Conservation (phyloP, 2,888 invertebrate genomes). For the Eulithis prunata region DNA sequence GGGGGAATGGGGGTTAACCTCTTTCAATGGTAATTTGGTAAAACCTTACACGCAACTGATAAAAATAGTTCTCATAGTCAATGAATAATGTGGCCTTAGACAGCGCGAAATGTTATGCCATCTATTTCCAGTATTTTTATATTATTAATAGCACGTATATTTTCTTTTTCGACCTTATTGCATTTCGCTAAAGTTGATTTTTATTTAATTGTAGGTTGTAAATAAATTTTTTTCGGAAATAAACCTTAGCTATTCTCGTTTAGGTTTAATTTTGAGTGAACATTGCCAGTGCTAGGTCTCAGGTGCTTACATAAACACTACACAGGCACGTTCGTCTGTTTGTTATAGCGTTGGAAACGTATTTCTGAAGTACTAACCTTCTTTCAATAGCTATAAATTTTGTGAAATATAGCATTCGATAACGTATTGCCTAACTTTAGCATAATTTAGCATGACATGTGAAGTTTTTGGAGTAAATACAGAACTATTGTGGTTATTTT, state of each 20-base stretch:
- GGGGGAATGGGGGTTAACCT: too few species aligned
- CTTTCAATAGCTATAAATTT: conserved; percentile 14
- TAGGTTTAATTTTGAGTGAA: background rate
- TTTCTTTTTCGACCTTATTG: conserved; percentile 12
- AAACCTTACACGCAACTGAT: background rate
- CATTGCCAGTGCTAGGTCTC: conserved; percentile 4
- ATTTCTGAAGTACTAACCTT: conserved; percentile 15
- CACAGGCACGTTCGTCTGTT: conserved; percentile 13
- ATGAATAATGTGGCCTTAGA: conserved; percentile 14
- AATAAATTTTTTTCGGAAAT: background rate
- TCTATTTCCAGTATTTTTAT: conserved; percentile 7
- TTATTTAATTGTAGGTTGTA: background rate
- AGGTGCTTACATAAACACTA: conserved; percentile 27
- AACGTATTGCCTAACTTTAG: too few species aligned
- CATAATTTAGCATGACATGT: too few species aligned
- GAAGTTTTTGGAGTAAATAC: too few species aligned
- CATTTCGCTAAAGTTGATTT: background rate
- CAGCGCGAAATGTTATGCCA: conserved; percentile 20
- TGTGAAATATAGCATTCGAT: conserved; percentile 2
- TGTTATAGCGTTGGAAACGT: conserved; percentile 12
- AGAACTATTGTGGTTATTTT: too few species aligned
- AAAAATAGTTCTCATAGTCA: conserved; percentile 14
- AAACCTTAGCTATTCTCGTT: background rate
- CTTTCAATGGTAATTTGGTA: background rate
- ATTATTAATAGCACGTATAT: background rate